Percentiles rank a stretch among this genome's conserved stretches.
Evolutionary conservation across 1,140 invertebrate genomes (phyloP).

Genomic region (fruit fly (Drosophila melanogaster)): DNA sequence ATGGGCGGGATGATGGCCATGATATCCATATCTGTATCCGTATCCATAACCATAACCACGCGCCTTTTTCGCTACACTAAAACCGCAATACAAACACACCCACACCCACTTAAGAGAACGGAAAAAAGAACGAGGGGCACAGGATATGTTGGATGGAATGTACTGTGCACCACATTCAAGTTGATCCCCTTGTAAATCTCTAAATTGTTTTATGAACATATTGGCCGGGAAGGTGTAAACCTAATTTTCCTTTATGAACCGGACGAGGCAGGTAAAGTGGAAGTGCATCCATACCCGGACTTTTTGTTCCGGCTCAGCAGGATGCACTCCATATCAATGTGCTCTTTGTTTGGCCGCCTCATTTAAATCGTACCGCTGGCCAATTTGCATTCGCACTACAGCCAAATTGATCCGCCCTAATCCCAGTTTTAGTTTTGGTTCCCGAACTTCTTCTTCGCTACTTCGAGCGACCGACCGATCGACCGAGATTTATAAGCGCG

Average conservation of each 20-base stretch:
- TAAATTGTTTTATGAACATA: slow-evolving; percentile 82
- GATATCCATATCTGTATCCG: slow-evolving; percentile 9
- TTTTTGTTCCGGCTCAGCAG: slow-evolving; percentile 73
- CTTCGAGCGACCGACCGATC: slow-evolving; percentile 12
- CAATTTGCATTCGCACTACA: slow-evolving; percentile 83
- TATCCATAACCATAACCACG: slow-evolving; percentile 42
- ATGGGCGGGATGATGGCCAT: slow-evolving; percentile 34
- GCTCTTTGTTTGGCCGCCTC: slow-evolving; percentile 65
- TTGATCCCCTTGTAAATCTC: slow-evolving; percentile 79
- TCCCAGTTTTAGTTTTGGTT: slow-evolving; percentile 40
- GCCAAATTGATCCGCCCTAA: slow-evolving; percentile 82
- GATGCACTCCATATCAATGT: slow-evolving; percentile 25
- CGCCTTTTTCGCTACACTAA: slow-evolving; percentile 51
- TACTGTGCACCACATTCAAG: slow-evolving; percentile 53
- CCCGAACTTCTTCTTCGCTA: slow-evolving; percentile 39
- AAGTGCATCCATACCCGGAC: slow-evolving; percentile 17
- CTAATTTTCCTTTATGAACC: slow-evolving; percentile 76
- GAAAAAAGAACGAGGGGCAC: slow-evolving; percentile 1
- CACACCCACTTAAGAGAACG: not conserved
- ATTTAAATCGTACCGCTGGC: slow-evolving; percentile 82
- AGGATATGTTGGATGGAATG: not conserved
- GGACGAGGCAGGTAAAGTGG: slow-evolving; percentile 54
- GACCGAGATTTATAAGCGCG: slow-evolving; percentile 35
- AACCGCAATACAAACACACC: slow-evolving; percentile 49
- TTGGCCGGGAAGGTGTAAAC: slow-evolving; percentile 79